Conservation (phyloP, 2,113 vertebrate species). For the Echinops telfairi region DNA sequence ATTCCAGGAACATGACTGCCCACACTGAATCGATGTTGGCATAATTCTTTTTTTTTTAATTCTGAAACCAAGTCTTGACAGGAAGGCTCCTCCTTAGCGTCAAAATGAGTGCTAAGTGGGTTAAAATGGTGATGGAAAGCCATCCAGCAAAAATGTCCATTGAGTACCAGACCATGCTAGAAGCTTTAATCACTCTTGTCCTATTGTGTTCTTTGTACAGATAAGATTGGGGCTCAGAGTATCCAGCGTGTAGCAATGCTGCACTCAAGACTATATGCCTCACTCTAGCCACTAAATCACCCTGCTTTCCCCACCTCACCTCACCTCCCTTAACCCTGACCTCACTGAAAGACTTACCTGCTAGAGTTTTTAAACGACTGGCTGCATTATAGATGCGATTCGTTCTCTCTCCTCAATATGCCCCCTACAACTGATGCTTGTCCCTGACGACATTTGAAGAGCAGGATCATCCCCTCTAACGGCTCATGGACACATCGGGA, state of each 20-base stretch:
- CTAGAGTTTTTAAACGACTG: not conserved
- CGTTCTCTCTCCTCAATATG: not conserved
- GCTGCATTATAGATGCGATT: not conserved
- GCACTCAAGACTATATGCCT: not conserved
- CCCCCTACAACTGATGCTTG: not conserved
- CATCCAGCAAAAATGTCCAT: not conserved
- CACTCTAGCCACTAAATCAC: too few species aligned
- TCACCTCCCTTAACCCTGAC: too few species aligned
- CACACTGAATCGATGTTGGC: too few species aligned
- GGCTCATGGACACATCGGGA: not conserved
- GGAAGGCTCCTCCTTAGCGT: not conserved
- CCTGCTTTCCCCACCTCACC: not conserved
- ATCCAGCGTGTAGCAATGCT: not conserved
- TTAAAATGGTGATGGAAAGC: not conserved
- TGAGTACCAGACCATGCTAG: not conserved
- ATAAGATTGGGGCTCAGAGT: not conserved
- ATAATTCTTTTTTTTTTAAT: not conserved
- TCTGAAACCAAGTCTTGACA: slow-evolving; percentile 5
- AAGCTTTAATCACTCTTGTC: not conserved
- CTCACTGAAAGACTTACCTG: not conserved
- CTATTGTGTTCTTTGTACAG: not conserved
- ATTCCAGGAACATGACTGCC: not conserved
- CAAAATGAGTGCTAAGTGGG: not conserved
- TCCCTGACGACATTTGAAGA: not conserved
- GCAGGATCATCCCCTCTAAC: not conserved